Evolutionary conservation across 37 sponge, comb jelly and placozoan species (phyloP).

Genomic region (Halichondria panicea): DNA sequence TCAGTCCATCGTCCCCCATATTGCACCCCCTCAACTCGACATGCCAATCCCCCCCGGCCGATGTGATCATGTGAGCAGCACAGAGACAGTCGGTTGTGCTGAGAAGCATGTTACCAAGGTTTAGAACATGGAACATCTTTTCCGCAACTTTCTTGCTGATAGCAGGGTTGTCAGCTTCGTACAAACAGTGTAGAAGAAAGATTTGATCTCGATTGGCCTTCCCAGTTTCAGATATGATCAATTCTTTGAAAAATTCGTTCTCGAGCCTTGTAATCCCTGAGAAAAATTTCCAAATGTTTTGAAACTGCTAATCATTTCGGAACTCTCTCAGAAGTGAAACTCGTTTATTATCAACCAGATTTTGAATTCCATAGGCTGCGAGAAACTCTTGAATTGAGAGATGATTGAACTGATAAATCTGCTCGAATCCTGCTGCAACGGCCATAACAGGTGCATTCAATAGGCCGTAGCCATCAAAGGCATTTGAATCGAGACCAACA

Average conservation of each 20-base stretch:
- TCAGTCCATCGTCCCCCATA: slow-evolving; percentile 30
- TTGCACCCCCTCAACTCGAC: slow-evolving; percentile 25
- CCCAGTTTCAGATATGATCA: slow-evolving; percentile 1
- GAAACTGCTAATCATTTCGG: slow-evolving; percentile 33
- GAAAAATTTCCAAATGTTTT: slow-evolving; percentile 36
- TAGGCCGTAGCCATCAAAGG: slow-evolving; percentile 36
- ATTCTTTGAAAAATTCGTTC: slow-evolving; percentile 3
- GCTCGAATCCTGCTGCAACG: slow-evolving; percentile 7
- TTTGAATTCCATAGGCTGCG: slow-evolving; percentile 9
- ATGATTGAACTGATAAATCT: slow-evolving; percentile 28
- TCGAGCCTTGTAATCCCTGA: slow-evolving; percentile 30
- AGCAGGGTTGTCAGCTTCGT: slow-evolving; percentile 19
- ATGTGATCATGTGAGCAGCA: slow-evolving; percentile 9
- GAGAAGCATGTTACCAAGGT: slow-evolving; percentile 15
- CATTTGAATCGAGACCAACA: not conserved
- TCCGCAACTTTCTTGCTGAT: slow-evolving; percentile 7
- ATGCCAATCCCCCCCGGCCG: slow-evolving; percentile 23
- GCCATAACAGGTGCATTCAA: not conserved
- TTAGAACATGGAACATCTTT: not conserved
- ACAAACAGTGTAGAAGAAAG: slow-evolving; percentile 42
- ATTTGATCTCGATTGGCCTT: slow-evolving; percentile 7
- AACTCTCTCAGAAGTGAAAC: slow-evolving; percentile 6
- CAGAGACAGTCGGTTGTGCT: slow-evolving; percentile 51
- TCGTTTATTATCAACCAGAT: not conserved
- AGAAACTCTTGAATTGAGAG: slow-evolving; percentile 24